phyloP scores from a whole-genome alignment of 2,888 invertebrate genomes.

The Thereva unica region DNA sequence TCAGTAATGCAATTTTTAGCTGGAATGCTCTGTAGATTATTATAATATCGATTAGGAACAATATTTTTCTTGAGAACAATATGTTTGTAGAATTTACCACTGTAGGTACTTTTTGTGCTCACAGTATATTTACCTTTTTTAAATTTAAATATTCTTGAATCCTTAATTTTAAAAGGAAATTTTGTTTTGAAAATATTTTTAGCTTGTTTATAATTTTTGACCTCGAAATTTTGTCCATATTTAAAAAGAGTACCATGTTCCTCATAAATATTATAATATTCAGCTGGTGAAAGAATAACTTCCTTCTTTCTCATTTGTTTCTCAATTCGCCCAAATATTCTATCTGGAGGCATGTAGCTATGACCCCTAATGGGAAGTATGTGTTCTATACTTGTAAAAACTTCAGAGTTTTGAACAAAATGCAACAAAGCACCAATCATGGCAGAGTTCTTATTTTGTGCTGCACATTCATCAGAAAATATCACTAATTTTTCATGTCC shows the following conservation, averaged over 20 bases:
- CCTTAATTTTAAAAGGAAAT: slow-evolving; percentile 8
- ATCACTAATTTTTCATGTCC: neutral
- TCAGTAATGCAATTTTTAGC: no score
- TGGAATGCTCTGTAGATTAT: no score
- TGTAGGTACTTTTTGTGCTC: no score
- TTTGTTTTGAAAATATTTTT: neutral
- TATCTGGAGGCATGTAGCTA: neutral
- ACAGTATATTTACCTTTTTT: no score
- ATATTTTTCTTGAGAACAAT: no score
- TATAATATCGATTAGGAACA: no score
- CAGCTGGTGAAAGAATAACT: neutral
- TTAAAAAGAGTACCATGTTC: neutral
- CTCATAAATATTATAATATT: neutral
- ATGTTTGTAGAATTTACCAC: no score
- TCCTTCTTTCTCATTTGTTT: neutral
- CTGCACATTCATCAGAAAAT: neutral
- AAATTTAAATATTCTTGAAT: no score
- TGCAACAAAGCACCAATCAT: neutral
- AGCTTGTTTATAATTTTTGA: neutral
- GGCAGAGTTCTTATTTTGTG: neutral
- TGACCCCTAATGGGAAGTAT: neutral
- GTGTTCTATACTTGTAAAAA: neutral
- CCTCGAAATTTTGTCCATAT: neutral
- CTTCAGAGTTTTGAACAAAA: neutral
- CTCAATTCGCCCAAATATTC: neutral